Percentiles rank a stretch among this genome's conserved stretches.
Evolutionary conservation across 1,140 invertebrate species (phyloP).

Genomic region (Laupala kohalensis): DNA sequence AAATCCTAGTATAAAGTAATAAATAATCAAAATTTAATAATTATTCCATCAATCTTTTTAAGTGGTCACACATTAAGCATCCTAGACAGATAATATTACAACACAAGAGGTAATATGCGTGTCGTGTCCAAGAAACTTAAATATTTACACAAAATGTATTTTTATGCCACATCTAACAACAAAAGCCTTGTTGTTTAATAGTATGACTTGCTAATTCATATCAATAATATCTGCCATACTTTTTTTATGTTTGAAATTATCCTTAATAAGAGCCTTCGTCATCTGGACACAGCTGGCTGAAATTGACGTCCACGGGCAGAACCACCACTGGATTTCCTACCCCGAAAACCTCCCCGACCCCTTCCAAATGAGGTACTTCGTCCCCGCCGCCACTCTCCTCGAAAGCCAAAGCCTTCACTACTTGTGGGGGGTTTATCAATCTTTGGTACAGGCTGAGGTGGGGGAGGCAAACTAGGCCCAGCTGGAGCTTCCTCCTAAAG

Average conservation of each 20-base stretch:
- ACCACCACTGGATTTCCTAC: constrained; percentile 1
- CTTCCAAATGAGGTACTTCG: background rate
- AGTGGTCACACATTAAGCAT: background rate
- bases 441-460: background rate
- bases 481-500: background rate
- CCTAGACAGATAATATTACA: background rate
- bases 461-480: constrained; percentile 3
- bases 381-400: constrained; percentile 3
- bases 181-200: background rate
- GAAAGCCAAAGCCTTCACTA: background rate
- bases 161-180: background rate
- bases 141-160: background rate
- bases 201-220: background rate
- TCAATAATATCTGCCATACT: background rate
- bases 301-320: background rate
- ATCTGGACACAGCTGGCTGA: constrained; percentile 2
- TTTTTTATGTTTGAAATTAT: background rate
- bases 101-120: background rate
- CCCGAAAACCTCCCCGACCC: background rate
- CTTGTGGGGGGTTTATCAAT: background rate
- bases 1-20: background rate
- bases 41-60: background rate
- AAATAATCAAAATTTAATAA: background rate
- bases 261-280: constrained; percentile 10
- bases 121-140: background rate